These are phyloP conservation scores for Choreutis nemorana DNA, from an alignment of 2,888 invertebrate species.

Conservation along the genomic window DNA sequence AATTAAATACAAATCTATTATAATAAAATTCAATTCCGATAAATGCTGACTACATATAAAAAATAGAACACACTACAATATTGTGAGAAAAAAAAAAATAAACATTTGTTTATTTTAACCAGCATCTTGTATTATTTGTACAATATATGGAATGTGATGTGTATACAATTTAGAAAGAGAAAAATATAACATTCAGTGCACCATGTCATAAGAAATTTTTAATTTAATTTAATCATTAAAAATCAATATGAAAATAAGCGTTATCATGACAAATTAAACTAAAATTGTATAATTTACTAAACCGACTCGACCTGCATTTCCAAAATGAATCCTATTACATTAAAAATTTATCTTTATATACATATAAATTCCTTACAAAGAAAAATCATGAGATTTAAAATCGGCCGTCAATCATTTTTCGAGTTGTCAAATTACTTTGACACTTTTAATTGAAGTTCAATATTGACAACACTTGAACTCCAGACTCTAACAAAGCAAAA, in stretches of 20 bases:
- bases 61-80: no score
- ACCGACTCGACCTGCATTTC: no score
- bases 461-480: no score
- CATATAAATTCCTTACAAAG: no score
- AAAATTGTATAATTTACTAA: neutral
- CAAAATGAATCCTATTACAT: no score
- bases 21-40: constrained; percentile 8
- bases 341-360: no score
- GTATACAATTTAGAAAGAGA: constrained; percentile 26
- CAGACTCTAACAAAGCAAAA: no score
- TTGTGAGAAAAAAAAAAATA: constrained; percentile 2
- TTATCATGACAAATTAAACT: neutral
- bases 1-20: neutral
- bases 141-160: constrained; percentile 59
- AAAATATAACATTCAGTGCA: constrained; percentile 27
- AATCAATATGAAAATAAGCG: constrained; percentile 1
- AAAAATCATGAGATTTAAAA: no score
- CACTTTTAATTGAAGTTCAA: no score
- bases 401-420: no score
- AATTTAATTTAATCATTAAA: constrained; percentile 2
- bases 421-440: no score
- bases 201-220: constrained; percentile 26
- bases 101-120: constrained; percentile 15
- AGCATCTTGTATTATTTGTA: constrained; percentile 30
- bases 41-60: constrained; percentile 35